Percentiles rank a stretch among this genome's conserved stretches.
Conservation (phyloP, 2,888 invertebrate species). For the Caenorhabditis macrosperma region DNA sequence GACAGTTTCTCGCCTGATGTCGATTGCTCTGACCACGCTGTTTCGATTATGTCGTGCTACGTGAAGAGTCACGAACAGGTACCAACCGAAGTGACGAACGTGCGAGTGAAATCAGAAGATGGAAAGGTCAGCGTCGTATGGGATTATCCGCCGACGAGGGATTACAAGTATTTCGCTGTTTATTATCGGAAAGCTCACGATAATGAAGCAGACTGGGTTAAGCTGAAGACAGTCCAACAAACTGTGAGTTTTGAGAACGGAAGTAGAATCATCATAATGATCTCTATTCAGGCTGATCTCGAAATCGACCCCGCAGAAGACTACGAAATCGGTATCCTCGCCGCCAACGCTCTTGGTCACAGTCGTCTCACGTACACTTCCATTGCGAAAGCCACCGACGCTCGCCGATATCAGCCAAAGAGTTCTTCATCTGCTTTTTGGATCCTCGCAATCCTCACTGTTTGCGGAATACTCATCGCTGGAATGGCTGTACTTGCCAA, state of each 20-base stretch:
- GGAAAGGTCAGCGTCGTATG: constrained; percentile 48
- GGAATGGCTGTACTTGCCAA: constrained; percentile 52
- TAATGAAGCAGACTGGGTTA: constrained; percentile 32
- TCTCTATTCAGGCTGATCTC: constrained; percentile 33
- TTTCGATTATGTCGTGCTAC: constrained; percentile 62
- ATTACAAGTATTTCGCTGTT: constrained; percentile 67
- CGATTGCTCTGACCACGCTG: constrained; percentile 59
- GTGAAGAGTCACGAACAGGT: constrained; percentile 59
- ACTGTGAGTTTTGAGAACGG: constrained; percentile 54
- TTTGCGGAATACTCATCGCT: constrained; percentile 29
- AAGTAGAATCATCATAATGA: not conserved
- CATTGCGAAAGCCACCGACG: constrained; percentile 32
- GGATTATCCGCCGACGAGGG: constrained; percentile 58
- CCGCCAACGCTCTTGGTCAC: constrained; percentile 68
- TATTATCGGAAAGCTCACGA: constrained; percentile 62
- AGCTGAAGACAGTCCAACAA: constrained; percentile 54
- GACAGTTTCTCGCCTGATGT: constrained; percentile 42
- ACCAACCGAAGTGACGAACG: constrained; percentile 51
- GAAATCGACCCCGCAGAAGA: constrained; percentile 46
- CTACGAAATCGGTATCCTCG: constrained; percentile 63
- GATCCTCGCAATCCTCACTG: constrained; percentile 48
- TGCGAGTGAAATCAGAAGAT: constrained; percentile 37
- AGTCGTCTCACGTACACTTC: constrained; percentile 61
- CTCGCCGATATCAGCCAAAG: constrained; percentile 17
- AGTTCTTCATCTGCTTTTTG: constrained; percentile 49